Conservation (phyloP, 2,888 invertebrate genomes). For the Steromphala cineraria region DNA sequence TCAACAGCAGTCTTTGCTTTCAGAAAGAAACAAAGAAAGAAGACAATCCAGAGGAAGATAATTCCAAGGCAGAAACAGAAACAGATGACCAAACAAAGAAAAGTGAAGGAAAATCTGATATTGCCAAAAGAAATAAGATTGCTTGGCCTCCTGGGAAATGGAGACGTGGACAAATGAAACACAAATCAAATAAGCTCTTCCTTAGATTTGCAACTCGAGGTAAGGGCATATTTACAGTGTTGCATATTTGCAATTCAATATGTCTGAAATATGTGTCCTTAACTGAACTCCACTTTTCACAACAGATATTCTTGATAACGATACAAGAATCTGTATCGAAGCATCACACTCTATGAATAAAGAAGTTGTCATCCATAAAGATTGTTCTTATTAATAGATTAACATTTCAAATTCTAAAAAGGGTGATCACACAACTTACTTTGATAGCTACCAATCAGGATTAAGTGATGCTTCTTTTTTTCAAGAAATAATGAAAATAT, state of each 20-base stretch:
- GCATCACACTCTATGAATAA: no score
- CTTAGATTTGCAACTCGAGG: conserved; percentile 85
- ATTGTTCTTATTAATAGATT: no score
- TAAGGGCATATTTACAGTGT: conserved; percentile 22
- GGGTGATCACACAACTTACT: no score
- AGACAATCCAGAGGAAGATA: background rate
- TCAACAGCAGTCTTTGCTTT: background rate
- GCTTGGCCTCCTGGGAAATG: conserved; percentile 82
- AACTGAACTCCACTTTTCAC: no score
- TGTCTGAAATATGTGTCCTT: background rate
- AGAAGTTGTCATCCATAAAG: no score
- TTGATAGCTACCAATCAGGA: no score
- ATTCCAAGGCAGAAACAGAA: background rate
- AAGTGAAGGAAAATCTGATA: background rate
- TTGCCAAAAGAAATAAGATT: conserved; percentile 29
- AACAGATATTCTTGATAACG: no score
- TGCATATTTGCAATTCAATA: no score
- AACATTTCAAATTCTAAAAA: no score
- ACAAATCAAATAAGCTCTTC: conserved; percentile 83
- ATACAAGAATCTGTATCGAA: no score
- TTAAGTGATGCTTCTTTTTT: no score
- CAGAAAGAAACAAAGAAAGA: background rate
- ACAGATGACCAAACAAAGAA: conserved; percentile 5
- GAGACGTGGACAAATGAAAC: conserved; percentile 82
- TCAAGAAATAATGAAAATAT: no score